Percentiles rank a stretch among this genome's conserved stretches.
Conservation (phyloP, 2,888 invertebrate genomes). For the Craniophora ligustri region DNA sequence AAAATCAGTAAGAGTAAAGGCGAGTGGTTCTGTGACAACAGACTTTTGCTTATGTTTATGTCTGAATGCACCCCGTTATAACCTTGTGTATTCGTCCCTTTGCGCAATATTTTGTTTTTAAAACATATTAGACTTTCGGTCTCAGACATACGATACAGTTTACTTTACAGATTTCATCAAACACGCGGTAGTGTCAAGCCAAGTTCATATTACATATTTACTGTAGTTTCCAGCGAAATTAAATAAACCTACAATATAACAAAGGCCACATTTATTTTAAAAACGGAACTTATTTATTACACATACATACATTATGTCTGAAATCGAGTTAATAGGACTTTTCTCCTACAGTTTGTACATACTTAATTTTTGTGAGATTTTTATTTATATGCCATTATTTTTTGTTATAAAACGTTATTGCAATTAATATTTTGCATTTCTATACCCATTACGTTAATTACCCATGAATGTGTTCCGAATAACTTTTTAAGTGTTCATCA, state of each 20-base stretch:
- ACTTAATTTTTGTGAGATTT: neutral
- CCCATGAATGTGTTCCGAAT: slow-evolving; percentile 11
- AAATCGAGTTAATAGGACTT: slow-evolving; percentile 1
- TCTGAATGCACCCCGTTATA: slow-evolving; percentile 44
- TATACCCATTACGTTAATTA: slow-evolving; percentile 3
- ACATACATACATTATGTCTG: neutral
- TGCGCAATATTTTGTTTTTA: slow-evolving; percentile 1
- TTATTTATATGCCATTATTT: slow-evolving; percentile 5
- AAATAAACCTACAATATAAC: no score
- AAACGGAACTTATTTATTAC: no score
- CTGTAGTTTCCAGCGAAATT: no score
- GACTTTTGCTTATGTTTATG: slow-evolving; percentile 45
- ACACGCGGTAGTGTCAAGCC: no score
- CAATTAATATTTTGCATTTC: slow-evolving; percentile 4
- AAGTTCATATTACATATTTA: no score
- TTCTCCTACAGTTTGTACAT: neutral
- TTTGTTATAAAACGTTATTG: neutral
- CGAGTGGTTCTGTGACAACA: slow-evolving; percentile 65
- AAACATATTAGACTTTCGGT: slow-evolving; percentile 1
- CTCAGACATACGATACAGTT: slow-evolving; percentile 15
- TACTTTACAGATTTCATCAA: no score
- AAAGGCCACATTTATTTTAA: no score
- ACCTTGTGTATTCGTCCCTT: slow-evolving; percentile 23
- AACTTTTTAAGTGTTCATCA: slow-evolving; percentile 5
- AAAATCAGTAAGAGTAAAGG: slow-evolving; percentile 78